A percentile compares a stretch with the other conserved stretches of the same genome.
These are phyloP conservation scores for Brachyhypopomus gauderio DNA, from an alignment of 2,113 vertebrate genomes.

Conservation along the genomic window DNA sequence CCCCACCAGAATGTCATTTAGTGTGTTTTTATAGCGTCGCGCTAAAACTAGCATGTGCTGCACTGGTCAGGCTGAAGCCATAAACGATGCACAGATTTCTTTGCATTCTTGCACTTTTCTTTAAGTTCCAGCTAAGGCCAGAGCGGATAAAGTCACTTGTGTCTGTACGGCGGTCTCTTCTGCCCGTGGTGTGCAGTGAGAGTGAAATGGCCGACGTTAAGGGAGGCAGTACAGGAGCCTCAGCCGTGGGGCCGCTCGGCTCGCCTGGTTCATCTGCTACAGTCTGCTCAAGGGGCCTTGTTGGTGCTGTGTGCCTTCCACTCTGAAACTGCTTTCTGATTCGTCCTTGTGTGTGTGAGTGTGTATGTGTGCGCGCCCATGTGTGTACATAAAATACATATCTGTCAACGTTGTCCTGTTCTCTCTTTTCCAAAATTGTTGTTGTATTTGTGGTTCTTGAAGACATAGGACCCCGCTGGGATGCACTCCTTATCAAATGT, in stretches of 20 bases:
- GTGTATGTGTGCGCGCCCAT: neutral
- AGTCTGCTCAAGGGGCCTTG: neutral
- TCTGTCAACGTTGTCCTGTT: slow-evolving; percentile 2
- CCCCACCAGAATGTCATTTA: too few relatives aligned
- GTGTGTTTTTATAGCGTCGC: too few relatives aligned
- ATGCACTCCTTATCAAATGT: too few relatives aligned
- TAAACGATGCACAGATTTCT: neutral
- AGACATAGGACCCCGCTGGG: too few relatives aligned
- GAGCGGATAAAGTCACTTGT: slow-evolving; percentile 7
- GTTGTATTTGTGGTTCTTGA: too few relatives aligned
- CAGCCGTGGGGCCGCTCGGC: neutral
- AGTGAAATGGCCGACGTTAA: neutral
- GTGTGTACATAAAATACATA: neutral
- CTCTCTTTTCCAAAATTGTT: neutral
- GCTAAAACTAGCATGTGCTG: neutral
- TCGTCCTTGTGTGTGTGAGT: slow-evolving; percentile 1
- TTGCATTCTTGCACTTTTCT: too few relatives aligned
- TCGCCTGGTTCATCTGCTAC: slow-evolving; percentile 4
- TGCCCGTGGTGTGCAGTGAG: slow-evolving; percentile 8
- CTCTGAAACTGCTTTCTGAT: neutral
- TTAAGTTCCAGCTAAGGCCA: slow-evolving; percentile 14
- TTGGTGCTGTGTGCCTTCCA: neutral
- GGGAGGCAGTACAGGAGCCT: slow-evolving; percentile 21
- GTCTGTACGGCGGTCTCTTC: neutral
- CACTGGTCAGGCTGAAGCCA: slow-evolving; percentile 19